These are phyloP conservation scores for Xenops minutus DNA, from an alignment of 2,797 vertebrate species.

Conservation along the genomic window DNA sequence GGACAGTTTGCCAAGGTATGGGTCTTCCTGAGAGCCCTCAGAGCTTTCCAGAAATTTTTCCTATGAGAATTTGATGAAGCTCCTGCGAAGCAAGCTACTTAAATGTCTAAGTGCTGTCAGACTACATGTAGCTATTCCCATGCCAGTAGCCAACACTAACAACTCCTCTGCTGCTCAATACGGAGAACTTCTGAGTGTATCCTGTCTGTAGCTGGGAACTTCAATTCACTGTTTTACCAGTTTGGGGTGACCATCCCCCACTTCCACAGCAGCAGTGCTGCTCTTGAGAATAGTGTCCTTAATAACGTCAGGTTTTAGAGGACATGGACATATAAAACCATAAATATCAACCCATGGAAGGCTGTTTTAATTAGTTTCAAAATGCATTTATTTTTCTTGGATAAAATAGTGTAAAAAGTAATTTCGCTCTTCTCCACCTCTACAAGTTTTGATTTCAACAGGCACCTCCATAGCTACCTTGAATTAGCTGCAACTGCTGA, in stretches of 20 bases:
- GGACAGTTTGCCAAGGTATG: accelerated
- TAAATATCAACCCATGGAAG: background rate
- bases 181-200: background rate
- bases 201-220: background rate
- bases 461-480: background rate
- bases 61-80: background rate
- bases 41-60: background rate
- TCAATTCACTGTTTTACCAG: background rate
- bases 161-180: background rate
- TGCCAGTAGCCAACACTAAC: background rate
- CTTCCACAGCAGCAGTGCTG: background rate
- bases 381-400: background rate
- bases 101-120: background rate
- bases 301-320: background rate
- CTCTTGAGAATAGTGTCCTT: background rate
- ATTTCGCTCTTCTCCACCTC: background rate
- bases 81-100: background rate
- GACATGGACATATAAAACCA: background rate
- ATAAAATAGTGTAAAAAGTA: background rate
- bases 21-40: background rate
- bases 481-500: background rate
- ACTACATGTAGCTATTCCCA: background rate
- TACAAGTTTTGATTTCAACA: background rate
- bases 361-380: background rate
- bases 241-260: background rate